A percentile compares a stretch with the other conserved stretches of the same genome.
phyloP scores from a whole-genome alignment of 2,113 vertebrate genomes.

The Archocentrus centrarchus region DNA sequence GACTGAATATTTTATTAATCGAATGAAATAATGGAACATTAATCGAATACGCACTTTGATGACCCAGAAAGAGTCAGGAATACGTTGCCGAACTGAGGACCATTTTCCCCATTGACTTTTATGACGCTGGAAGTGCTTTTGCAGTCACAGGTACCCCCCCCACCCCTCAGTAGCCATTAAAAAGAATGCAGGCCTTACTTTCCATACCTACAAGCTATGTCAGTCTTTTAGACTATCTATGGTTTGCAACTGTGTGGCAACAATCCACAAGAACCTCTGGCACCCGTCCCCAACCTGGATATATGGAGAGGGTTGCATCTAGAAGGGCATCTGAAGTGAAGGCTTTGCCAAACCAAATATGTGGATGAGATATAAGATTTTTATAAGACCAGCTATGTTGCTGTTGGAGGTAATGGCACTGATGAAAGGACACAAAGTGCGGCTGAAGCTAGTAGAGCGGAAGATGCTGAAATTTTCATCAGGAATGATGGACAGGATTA shows the following conservation, averaged over 20 bases:
- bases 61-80: too few relatives aligned
- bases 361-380: not conserved
- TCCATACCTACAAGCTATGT: not conserved
- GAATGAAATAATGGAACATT: too few relatives aligned
- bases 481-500: not conserved
- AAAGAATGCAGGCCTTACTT: not conserved
- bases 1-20: too few relatives aligned
- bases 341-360: not conserved
- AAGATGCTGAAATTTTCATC: not conserved
- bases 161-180: fast-evolving
- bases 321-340: not conserved
- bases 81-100: not conserved
- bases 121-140: too few relatives aligned
- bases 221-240: not conserved
- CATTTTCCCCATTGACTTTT: not conserved
- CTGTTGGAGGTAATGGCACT: not conserved
- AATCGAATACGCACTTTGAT: too few relatives aligned
- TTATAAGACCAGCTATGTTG: not conserved
- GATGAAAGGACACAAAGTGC: not conserved
- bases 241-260: not conserved
- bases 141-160: too few relatives aligned
- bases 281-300: not conserved
- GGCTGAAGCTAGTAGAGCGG: not conserved
- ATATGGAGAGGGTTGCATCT: fast-evolving
- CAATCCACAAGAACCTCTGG: not conserved